A percentile compares a stretch with the other conserved stretches of the same genome.
These are phyloP conservation scores for Volucella inanis DNA, from an alignment of 2,888 invertebrate genomes.

Conservation along the genomic window DNA sequence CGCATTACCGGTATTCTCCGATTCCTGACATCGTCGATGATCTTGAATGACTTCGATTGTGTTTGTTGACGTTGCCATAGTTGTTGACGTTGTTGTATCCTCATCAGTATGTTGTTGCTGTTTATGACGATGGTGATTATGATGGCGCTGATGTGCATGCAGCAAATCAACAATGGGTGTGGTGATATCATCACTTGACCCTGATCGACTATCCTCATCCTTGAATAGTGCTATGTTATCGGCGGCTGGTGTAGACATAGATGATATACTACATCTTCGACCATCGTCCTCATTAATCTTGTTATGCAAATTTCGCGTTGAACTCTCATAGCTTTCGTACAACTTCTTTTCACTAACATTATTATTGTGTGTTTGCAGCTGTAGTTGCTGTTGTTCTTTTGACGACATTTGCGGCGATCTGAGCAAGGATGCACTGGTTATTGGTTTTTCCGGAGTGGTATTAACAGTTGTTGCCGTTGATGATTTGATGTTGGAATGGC, in stretches of 20 bases:
- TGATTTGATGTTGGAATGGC: constrained; percentile 60
- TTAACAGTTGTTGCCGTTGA: constrained; percentile 54
- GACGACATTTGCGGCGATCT: constrained; percentile 68
- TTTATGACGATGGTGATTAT: constrained; percentile 17
- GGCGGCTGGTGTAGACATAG: constrained; percentile 60
- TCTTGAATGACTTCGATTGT: constrained; percentile 58
- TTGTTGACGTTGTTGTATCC: constrained; percentile 53
- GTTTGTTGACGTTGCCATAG: constrained; percentile 59
- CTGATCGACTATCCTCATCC: constrained; percentile 66
- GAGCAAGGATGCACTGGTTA: constrained; percentile 40
- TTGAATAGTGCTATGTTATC: constrained; percentile 52
- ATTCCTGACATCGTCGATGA: constrained; percentile 47
- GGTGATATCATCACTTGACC: constrained; percentile 74
- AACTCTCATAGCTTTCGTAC: constrained; percentile 46
- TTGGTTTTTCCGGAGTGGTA: constrained; percentile 53
- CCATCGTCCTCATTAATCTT: constrained; percentile 24
- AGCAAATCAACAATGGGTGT: constrained; percentile 65
- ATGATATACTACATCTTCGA: constrained; percentile 46
- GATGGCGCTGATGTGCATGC: constrained; percentile 31
- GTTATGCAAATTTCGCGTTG: constrained; percentile 26
- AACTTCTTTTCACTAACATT: constrained; percentile 55
- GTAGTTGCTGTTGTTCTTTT: constrained; percentile 45
- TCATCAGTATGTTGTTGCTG: constrained; percentile 35
- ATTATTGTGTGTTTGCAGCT: constrained; percentile 50
- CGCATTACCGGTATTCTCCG: constrained; percentile 70